phyloP scores from a whole-genome alignment of 1,140 invertebrate species.

The Zophobas atratus region DNA sequence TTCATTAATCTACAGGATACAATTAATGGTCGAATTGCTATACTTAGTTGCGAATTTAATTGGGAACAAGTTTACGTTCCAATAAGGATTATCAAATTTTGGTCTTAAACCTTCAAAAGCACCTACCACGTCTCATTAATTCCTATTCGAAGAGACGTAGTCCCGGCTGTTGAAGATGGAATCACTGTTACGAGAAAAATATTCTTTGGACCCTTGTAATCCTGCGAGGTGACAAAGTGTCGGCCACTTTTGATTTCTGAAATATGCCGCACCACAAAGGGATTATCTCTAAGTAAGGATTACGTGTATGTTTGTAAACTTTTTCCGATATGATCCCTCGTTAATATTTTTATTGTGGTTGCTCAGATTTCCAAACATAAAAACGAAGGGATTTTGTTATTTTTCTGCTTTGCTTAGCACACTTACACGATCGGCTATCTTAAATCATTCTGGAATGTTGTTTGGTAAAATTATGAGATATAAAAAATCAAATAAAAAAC shows the following conservation, averaged over 20 bases:
- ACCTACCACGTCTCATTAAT: slow-evolving; percentile 15
- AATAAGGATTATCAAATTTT: slow-evolving; percentile 55
- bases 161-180: slow-evolving; percentile 13
- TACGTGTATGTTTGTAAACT: slow-evolving; percentile 57
- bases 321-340: slow-evolving; percentile 54
- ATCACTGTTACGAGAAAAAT: slow-evolving; percentile 11
- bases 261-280: slow-evolving; percentile 53
- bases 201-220: slow-evolving; percentile 19
- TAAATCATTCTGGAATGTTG: slow-evolving; percentile 11
- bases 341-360: slow-evolving; percentile 34
- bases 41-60: slow-evolving; percentile 57
- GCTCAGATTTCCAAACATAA: background rate
- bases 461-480: slow-evolving; percentile 12
- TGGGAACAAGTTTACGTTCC: slow-evolving; percentile 53
- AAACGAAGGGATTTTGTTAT: no score
- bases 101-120: slow-evolving; percentile 41
- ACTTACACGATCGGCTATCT: background rate
- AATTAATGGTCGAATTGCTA: slow-evolving; percentile 59
- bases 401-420: background rate
- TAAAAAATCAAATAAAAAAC: slow-evolving; percentile 17
- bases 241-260: slow-evolving; percentile 47
- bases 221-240: slow-evolving; percentile 50
- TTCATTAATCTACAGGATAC: slow-evolving; percentile 61
- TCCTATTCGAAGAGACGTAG: slow-evolving; percentile 17
- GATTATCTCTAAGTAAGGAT: slow-evolving; percentile 50